Conservation (phyloP, 2,113 vertebrate genomes). For the Muscicapa adusta region DNA sequence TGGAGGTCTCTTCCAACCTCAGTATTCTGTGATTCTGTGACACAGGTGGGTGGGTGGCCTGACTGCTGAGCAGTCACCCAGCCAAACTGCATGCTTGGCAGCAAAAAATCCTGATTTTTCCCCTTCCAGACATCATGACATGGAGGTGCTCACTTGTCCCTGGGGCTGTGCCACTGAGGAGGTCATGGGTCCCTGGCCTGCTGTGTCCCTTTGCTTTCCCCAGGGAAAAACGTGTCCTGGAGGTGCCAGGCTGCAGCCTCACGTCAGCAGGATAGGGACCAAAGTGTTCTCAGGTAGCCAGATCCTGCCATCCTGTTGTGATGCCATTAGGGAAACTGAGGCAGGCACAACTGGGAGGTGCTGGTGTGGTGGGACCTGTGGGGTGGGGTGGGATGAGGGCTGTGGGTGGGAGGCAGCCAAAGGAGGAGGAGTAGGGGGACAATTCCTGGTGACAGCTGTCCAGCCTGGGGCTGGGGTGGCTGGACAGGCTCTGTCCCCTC, state of each 20-base stretch:
- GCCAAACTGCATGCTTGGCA: neutral
- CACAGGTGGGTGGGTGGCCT: neutral
- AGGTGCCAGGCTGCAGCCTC: neutral
- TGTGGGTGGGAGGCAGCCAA: neutral
- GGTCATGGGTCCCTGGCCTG: neutral
- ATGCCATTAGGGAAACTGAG: neutral
- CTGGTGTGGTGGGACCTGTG: neutral
- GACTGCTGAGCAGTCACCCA: neutral
- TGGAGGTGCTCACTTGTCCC: accelerated
- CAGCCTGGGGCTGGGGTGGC: accelerated
- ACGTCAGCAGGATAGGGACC: neutral
- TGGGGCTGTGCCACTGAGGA: neutral
- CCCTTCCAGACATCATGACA: accelerated
- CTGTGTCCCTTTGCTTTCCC: accelerated
- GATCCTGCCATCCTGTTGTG: accelerated
- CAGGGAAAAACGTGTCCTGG: accelerated
- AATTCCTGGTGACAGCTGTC: neutral
- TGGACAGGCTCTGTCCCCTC: neutral
- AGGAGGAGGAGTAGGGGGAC: neutral
- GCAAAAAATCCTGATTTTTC: neutral
- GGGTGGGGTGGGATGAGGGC: neutral
- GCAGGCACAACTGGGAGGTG: accelerated
- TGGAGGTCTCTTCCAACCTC: too few relatives aligned
- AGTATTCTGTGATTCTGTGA: too few relatives aligned
- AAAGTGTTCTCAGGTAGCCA: accelerated